phyloP scores from a whole-genome alignment of 1,140 invertebrate species.

The Pachyrhynchus sulphureomaculatus region DNA sequence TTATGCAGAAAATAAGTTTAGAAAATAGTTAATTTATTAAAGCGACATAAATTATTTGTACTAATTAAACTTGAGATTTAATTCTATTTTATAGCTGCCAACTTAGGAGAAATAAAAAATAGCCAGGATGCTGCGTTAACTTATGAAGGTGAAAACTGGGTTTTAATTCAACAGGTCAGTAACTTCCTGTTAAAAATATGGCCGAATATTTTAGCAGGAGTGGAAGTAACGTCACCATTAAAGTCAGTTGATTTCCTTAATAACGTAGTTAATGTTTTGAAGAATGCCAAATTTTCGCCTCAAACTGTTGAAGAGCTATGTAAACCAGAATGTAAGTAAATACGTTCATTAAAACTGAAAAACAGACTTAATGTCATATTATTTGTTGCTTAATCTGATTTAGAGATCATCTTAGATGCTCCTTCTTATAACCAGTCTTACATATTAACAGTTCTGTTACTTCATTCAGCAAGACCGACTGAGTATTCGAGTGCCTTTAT shows the following conservation, averaged over 20 bases:
- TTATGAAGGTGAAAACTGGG: conserved; percentile 96
- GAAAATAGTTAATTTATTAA: no score
- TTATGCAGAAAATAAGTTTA: no score
- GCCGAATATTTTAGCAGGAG: conserved; percentile 52
- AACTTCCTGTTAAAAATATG: conserved; percentile 81
- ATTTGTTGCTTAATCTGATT: no score
- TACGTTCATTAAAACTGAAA: no score
- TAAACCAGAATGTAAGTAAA: conserved; percentile 63
- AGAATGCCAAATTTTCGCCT: conserved; percentile 52
- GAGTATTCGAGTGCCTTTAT: no score
- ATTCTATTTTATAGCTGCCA: conserved; percentile 56
- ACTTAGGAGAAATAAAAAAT: conserved; percentile 79
- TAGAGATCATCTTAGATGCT: no score
- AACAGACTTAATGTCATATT: no score
- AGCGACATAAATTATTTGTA: no score
- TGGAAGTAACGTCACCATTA: conserved; percentile 58
- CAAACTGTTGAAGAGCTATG: conserved; percentile 53
- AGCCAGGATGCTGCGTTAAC: conserved; percentile 92
- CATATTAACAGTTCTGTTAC: conserved; percentile 26
- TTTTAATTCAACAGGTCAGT: conserved; percentile 89
- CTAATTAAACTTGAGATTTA: no score
- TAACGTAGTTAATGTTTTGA: conserved; percentile 56
- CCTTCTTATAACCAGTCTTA: no score
- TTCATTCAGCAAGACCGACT: no score
- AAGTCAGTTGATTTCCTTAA: conserved; percentile 64